Conservation (phyloP, 2,797 vertebrate species). For the Chanos chanos region DNA sequence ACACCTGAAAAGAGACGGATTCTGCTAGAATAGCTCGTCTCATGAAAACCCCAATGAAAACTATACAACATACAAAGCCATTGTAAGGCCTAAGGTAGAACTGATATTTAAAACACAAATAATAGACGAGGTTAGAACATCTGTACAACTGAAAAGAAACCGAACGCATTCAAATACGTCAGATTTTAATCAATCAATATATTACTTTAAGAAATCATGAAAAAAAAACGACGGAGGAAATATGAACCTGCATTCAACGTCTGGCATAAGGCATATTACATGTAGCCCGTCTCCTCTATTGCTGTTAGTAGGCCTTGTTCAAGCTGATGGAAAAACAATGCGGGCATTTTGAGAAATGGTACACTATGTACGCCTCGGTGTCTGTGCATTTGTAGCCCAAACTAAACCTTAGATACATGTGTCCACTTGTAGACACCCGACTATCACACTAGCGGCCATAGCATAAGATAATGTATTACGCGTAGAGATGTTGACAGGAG, state of each 20-base stretch:
- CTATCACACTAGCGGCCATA: background rate
- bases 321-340: slow-evolving; percentile 68
- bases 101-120: too few species aligned
- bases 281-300: slow-evolving; percentile 13
- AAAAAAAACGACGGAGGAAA: background rate
- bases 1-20: too few species aligned
- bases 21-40: too few species aligned
- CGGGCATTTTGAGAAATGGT: slow-evolving; percentile 73
- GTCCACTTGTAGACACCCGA: background rate
- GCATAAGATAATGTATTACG: background rate
- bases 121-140: too few species aligned
- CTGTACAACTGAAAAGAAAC: too few species aligned
- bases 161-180: too few species aligned
- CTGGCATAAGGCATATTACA: background rate
- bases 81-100: too few species aligned
- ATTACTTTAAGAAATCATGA: background rate
- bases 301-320: slow-evolving; percentile 44
- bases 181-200: background rate
- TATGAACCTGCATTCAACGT: background rate
- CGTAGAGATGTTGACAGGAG: slow-evolving; percentile 32
- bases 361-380: slow-evolving; percentile 65
- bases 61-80: too few species aligned
- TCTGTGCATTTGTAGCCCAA: slow-evolving; percentile 40
- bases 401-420: background rate
- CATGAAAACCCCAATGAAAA: too few species aligned